phyloP scores from a whole-genome alignment of 2,113 vertebrate species.

The Mesembrinibis cayennensis region DNA sequence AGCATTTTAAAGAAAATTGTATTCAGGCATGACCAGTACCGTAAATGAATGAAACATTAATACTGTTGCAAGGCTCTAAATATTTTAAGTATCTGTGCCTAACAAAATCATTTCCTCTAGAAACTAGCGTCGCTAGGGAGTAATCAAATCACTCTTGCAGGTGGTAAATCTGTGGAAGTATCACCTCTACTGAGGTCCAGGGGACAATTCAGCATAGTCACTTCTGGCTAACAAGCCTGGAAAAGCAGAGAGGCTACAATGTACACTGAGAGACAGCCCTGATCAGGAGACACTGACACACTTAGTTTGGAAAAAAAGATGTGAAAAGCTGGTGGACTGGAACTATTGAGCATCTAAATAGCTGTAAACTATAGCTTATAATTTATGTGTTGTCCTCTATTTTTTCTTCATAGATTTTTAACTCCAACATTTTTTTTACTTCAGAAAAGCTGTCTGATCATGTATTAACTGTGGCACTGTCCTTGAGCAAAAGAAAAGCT shows the following conservation, averaged over 20 bases:
- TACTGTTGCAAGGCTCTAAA: neutral
- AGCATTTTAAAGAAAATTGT: neutral
- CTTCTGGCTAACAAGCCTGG: neutral
- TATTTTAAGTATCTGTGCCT: neutral
- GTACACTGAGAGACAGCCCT: neutral
- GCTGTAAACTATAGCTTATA: neutral
- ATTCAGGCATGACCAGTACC: neutral
- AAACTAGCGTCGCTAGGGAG: neutral
- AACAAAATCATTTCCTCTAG: neutral
- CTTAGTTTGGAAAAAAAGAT: neutral
- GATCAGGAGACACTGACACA: neutral
- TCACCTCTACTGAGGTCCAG: neutral
- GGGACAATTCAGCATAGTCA: neutral
- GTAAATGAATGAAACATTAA: neutral
- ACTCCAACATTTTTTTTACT: neutral
- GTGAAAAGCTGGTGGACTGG: neutral
- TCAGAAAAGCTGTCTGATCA: neutral
- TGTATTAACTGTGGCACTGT: neutral
- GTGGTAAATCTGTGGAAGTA: constrained; percentile 18
- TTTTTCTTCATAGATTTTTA: neutral
- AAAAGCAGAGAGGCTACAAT: neutral
- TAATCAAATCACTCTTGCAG: constrained; percentile 6
- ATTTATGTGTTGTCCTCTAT: neutral
- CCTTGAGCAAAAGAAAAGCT: neutral
- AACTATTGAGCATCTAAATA: neutral